phyloP scores from a whole-genome alignment of 1,140 invertebrate species.

The Brachionus rubens region DNA sequence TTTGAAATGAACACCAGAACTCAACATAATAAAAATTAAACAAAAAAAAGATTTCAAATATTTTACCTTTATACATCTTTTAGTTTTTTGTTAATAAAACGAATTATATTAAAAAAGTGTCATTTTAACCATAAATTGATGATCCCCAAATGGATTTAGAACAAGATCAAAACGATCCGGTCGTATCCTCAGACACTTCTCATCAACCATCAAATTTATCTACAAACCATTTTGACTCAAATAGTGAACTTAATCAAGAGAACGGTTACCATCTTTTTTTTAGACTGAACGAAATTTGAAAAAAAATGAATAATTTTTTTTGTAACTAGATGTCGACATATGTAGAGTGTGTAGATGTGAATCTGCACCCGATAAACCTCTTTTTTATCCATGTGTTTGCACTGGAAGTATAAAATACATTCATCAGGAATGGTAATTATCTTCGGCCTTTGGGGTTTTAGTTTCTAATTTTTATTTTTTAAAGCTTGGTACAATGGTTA shows the following conservation, averaged over 20 bases:
- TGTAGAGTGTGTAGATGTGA: constrained; percentile 96
- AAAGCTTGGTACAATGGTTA: constrained; percentile 67
- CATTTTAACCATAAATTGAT: background rate
- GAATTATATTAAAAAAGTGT: too few species aligned
- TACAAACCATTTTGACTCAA: constrained; percentile 10
- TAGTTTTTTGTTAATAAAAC: too few species aligned
- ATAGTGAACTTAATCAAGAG: background rate
- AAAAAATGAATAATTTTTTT: too few species aligned
- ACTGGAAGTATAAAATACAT: constrained; percentile 98
- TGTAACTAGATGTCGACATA: constrained; percentile 69
- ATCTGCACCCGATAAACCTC: constrained; percentile 74
- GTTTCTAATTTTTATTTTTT: constrained; percentile 46
- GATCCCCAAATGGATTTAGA: background rate
- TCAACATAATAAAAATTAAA: too few species aligned
- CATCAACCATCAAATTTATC: constrained; percentile 11
- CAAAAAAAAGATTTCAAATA: too few species aligned
- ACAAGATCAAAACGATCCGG: constrained; percentile 32
- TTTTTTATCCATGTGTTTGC: constrained; percentile 97
- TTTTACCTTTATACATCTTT: too few species aligned
- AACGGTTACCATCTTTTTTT: too few species aligned
- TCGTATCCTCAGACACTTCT: background rate
- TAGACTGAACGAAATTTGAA: too few species aligned
- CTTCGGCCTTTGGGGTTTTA: too few species aligned
- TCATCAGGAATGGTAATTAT: constrained; percentile 73
- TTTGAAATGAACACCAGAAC: too few species aligned